Evolutionary conservation across 35 echinoderm and acorn worm species (phyloP).

Genomic region (Heliocidaris erythrogramma): DNA sequence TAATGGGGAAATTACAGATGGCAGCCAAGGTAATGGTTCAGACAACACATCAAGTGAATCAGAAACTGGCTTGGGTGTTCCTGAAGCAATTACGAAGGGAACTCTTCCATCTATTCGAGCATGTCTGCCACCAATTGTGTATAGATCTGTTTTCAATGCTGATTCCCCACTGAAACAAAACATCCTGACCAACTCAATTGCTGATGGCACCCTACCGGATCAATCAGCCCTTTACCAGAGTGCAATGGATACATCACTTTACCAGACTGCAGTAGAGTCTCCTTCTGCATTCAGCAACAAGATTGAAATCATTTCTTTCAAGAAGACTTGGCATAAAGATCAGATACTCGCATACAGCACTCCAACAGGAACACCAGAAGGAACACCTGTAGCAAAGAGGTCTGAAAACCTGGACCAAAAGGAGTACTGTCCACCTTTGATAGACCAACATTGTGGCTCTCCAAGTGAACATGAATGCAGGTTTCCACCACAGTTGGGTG

Average conservation of each 20-base stretch:
- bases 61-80: not conserved
- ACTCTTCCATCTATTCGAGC: not conserved
- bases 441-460: not conserved
- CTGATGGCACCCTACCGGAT: not conserved
- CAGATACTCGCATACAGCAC: not conserved
- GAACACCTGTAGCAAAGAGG: not conserved
- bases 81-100: not conserved
- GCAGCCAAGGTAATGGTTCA: not conserved
- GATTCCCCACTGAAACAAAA: not conserved
- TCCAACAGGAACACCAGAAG: conserved; percentile 11
- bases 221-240: conserved; percentile 49
- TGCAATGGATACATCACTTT: conserved; percentile 58
- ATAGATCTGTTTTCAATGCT: not conserved
- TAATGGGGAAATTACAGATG: not conserved
- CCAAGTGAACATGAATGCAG: not conserved
- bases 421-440: not conserved
- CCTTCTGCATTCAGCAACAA: conserved; percentile 12
- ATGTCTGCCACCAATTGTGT: conserved; percentile 1
- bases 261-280: conserved; percentile 61
- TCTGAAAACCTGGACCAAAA: not conserved
- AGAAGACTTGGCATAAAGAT: conserved; percentile 25
- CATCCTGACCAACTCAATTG: not conserved
- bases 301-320: not conserved
- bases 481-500: not conserved
- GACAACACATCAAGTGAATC: not conserved